Conservation (phyloP, 2,797 vertebrate species). For the Syndactyla subalaris region DNA sequence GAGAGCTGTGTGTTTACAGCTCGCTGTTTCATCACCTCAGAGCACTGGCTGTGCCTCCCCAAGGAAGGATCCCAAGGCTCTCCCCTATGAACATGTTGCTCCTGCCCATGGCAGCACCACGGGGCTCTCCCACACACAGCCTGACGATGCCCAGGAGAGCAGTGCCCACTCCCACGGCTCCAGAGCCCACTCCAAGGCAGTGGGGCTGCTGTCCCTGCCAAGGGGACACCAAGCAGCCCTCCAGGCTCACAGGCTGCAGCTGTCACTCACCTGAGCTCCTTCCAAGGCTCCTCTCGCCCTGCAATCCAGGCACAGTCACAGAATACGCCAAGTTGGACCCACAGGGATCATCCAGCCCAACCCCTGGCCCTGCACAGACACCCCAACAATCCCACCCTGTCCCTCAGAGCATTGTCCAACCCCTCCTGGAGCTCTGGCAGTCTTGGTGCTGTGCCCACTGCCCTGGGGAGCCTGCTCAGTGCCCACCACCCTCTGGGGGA, state of each 20-base stretch:
- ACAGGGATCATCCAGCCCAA: background rate
- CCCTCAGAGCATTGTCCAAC: accelerated
- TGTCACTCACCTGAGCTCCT: background rate
- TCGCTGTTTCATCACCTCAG: background rate
- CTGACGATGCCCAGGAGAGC: background rate
- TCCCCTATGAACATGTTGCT: background rate
- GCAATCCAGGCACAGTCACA: background rate
- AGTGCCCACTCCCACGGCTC: accelerated
- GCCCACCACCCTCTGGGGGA: background rate
- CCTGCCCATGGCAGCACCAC: background rate
- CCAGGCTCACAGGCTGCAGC: background rate
- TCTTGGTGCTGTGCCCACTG: background rate
- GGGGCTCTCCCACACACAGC: background rate
- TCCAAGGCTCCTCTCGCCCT: accelerated
- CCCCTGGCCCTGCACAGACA: background rate
- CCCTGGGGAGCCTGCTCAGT: accelerated
- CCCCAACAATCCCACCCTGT: background rate
- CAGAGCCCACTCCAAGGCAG: background rate
- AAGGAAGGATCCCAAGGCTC: background rate
- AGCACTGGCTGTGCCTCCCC: background rate
- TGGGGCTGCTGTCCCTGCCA: background rate
- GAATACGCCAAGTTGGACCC: accelerated
- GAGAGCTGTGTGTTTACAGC: background rate
- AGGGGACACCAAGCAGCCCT: accelerated
- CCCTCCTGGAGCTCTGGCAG: background rate